phyloP scores from a whole-genome alignment of 2,113 vertebrate genomes.

The Alligator sinensis region DNA sequence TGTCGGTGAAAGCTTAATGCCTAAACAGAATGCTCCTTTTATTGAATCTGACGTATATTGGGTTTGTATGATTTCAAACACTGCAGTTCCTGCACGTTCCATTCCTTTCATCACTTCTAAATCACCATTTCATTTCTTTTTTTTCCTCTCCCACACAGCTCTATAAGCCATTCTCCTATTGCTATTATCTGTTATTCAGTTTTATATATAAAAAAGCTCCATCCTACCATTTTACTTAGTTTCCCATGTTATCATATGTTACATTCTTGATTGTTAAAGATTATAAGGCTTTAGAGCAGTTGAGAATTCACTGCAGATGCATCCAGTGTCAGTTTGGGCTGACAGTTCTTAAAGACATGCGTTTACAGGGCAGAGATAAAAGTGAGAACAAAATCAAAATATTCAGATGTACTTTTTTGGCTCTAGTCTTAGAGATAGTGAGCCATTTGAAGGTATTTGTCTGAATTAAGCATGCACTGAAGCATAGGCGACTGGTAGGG shows the following conservation, averaged over 20 bases:
- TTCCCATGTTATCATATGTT: background rate
- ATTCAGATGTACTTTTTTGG: constrained; percentile 8
- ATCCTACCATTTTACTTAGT: background rate
- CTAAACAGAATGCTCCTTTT: background rate
- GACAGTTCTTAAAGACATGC: background rate
- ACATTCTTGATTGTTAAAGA: background rate
- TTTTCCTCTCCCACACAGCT: fast-evolving
- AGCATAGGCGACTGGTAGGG: background rate
- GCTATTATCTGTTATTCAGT: fast-evolving
- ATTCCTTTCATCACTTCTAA: background rate
- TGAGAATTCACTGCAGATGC: background rate
- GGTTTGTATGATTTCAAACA: background rate
- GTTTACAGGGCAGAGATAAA: constrained; percentile 6
- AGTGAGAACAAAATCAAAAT: background rate
- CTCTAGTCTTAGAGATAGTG: background rate
- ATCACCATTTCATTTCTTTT: background rate
- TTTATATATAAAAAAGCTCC: background rate
- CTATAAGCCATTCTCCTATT: background rate
- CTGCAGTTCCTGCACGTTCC: background rate
- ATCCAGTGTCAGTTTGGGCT: background rate
- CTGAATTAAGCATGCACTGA: background rate
- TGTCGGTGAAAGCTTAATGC: background rate
- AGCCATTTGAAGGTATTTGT: background rate
- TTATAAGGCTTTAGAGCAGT: background rate
- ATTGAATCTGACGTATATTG: fast-evolving